A percentile compares a stretch with the other conserved stretches of the same genome.
Conservation (phyloP, 2,888 invertebrate genomes). For the Synergus gifuensis region DNA sequence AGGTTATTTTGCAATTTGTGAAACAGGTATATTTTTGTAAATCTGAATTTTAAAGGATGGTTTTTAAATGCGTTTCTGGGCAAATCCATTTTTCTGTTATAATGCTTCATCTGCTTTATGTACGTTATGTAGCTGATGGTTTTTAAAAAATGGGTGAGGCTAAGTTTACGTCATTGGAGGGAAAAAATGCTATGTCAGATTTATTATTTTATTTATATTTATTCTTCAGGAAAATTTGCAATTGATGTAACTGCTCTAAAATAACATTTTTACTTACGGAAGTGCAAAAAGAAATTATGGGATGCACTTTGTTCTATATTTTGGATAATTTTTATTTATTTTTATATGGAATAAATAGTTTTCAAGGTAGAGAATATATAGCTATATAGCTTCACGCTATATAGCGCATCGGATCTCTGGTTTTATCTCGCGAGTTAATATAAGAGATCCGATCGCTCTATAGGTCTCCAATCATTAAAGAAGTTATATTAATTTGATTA, state of each 20-base stretch:
- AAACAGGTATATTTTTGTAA: background rate
- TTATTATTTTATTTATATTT: background rate
- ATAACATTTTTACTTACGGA: too few relatives aligned
- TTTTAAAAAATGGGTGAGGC: slow-evolving; percentile 7
- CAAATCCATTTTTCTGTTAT: background rate
- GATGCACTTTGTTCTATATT: too few relatives aligned
- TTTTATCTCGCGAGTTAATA: too few relatives aligned
- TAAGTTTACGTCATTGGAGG: background rate
- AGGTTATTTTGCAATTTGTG: background rate
- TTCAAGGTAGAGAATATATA: too few relatives aligned
- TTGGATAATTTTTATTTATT: too few relatives aligned
- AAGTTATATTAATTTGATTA: too few relatives aligned
- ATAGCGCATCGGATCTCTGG: too few relatives aligned
- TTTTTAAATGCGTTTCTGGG: background rate
- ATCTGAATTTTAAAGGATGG: background rate
- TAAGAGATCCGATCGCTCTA: too few relatives aligned
- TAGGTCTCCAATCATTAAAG: too few relatives aligned
- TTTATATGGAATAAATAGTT: too few relatives aligned
- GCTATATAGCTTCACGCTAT: too few relatives aligned
- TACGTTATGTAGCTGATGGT: background rate
- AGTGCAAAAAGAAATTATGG: too few relatives aligned
- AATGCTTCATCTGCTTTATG: background rate
- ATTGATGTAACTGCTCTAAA: background rate
- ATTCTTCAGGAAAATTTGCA: background rate
- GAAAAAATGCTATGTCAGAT: background rate